Evolutionary conservation across 2,797 vertebrate genomes (phyloP), one percentile per base, ranked within the genome.

Genomic region (Dipus sagitta): DNA sequence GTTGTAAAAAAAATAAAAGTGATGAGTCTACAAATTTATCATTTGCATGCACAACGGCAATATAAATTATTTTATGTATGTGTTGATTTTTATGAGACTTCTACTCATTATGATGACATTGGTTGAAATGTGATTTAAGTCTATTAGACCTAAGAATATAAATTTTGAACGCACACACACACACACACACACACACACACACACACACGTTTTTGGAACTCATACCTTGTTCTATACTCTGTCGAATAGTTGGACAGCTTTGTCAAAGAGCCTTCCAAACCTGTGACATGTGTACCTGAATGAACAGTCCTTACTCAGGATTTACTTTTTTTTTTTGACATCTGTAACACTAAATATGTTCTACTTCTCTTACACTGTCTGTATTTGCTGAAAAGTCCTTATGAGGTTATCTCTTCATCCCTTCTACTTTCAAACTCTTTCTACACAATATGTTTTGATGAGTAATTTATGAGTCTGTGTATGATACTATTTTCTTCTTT

Each of bases 211-310:
- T 47, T 47, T 32, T 38, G 23, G 30, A 58, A 58, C 21, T 71
- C 0, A 2, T 42, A 34, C 6, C 32, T 34, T 28, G 8, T 38
- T 26, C 54, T 6, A 18, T n/a, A 82, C 71, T 72, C 17, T 6
- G 26, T 30, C 67, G 47, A 72, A 38, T 47, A 4, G 1, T 13
- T 76, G 34, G 11, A 3, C 4, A 28, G 32, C 18, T 0, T 6
- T 10, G 15, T 8, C 2, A 1, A 26, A 13, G 26, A 52, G 28
- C 20, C 58, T 28, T 58, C 11, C 5, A 62, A 30, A 42, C 54
- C 3, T 1, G 0, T 13, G 8, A 42, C 23, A 42, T 0, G 11
- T 3, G 4, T 13, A 58, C 18, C 32, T 60, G 58, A 12, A 2
- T 6, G 2, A 18, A n/a, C 0, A 1, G 17, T 13, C 17, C 42